Base-by-base conservation (phyloP, 2,797 vertebrate species). In the Sebastes paucispinis region DNA sequence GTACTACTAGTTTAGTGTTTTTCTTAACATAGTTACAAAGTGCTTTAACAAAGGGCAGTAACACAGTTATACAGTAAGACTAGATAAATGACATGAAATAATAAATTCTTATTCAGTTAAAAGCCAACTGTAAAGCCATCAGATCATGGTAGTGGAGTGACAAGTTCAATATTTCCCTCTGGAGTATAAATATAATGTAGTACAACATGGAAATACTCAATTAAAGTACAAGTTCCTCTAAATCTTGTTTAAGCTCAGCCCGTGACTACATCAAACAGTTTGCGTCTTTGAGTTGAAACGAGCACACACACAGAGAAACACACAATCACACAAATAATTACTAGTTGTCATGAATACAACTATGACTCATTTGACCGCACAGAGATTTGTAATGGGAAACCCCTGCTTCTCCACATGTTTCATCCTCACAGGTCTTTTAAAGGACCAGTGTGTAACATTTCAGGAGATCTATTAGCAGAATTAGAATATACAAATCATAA, bases 351-450 rank as follows among this genome's bases (percentile, higher is more conserved):
- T 39, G 57, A 73, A 31, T 47, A 59, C 20, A 74, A 20, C 22
- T 32, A 18, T 75, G 52, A 75, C 13, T 86, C 67, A 75, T 50
- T 39, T 55, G 27, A 65, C 77, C 70, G 68, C 62, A 50, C 4
- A 32, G 24, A 57, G 16, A 67, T 69, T 34, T 54, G 69, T 71
- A 47, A 31, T 34, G 72, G 74, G 77, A 81, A 81, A 39, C 67
- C 70, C 70, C 59, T 34, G 55, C 0, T 1, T 69, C 36, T 52
- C 39, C 31, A 1, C 4, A 24, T 27, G 63, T 59, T 69, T 55
- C 18, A 60, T 73, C 55, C 27, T 54, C 63, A 65, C 50, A 27
- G 12, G 11, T 16, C 24, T 55, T 34, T 63, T 47, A 50, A 50
- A 50, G 47, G 16, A 8, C 0, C 47, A 20, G 3, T 20, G 16